A percentile compares a stretch with the other conserved stretches of the same genome.
These are phyloP conservation scores for Aleiodes leptofemur DNA, from an alignment of 2,888 invertebrate genomes.

Conservation along the genomic window DNA sequence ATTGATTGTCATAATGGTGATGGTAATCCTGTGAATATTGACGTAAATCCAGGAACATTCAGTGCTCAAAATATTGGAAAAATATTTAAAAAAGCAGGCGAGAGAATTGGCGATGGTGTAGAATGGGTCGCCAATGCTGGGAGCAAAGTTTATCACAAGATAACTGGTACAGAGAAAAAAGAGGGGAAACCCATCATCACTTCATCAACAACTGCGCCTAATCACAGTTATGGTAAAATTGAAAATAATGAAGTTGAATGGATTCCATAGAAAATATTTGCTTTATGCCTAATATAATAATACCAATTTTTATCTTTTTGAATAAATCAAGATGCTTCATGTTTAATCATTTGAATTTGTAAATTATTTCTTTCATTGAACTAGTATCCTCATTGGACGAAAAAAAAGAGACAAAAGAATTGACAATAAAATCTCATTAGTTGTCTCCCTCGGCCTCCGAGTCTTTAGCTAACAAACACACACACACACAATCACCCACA, in stretches of 20 bases:
- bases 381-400: no score
- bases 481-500: no score
- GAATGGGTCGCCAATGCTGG: slow-evolving; percentile 84
- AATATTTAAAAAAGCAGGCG: slow-evolving; percentile 84
- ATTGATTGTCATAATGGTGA: slow-evolving; percentile 81
- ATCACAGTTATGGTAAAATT: slow-evolving; percentile 55
- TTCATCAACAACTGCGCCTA: neutral
- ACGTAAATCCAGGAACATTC: slow-evolving; percentile 86
- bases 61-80: slow-evolving; percentile 84
- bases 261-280: slow-evolving; percentile 65
- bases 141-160: slow-evolving; percentile 83
- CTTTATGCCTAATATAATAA: no score
- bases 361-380: no score
- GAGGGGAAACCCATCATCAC: slow-evolving; percentile 26
- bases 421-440: no score
- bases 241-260: slow-evolving; percentile 73
- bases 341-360: no score
- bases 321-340: no score
- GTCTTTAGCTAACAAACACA: no score
- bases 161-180: slow-evolving; percentile 70
- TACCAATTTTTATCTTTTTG: no score
- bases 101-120: slow-evolving; percentile 83
- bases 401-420: no score
- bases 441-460: no score
- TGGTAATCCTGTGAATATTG: slow-evolving; percentile 79